These are phyloP conservation scores for Hyposmocoma kahamanoa DNA, from an alignment of 1,140 invertebrate genomes.

Conservation along the genomic window DNA sequence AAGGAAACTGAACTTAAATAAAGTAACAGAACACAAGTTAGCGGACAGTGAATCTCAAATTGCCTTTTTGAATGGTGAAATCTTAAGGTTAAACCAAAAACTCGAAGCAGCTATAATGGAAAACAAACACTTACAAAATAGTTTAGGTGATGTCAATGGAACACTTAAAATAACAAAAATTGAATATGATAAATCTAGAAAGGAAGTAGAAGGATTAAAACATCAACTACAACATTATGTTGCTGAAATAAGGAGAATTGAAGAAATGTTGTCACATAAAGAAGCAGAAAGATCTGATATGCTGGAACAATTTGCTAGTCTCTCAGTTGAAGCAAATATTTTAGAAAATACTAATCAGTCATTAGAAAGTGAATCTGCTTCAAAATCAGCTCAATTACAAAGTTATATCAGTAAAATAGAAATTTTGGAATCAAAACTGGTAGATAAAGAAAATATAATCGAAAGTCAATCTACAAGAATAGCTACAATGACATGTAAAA, in stretches of 20 bases:
- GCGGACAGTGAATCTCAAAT: slow-evolving; percentile 74
- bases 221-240: slow-evolving; percentile 83
- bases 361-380: slow-evolving; percentile 80
- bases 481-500: slow-evolving; percentile 53
- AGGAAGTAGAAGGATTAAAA: slow-evolving; percentile 80
- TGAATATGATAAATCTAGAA: slow-evolving; percentile 77
- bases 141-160: slow-evolving; percentile 71
- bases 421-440: slow-evolving; percentile 50
- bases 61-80: slow-evolving; percentile 67
- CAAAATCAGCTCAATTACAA: slow-evolving; percentile 72
- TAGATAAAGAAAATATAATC: slow-evolving; percentile 59
- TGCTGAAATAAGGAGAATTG: slow-evolving; percentile 79
- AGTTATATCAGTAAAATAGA: slow-evolving; percentile 56
- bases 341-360: slow-evolving; percentile 83
- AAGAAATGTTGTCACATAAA: slow-evolving; percentile 80
- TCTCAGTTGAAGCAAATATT: slow-evolving; percentile 81
- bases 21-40: slow-evolving; percentile 72
- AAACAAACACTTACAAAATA: slow-evolving; percentile 79
- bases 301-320: slow-evolving; percentile 81
- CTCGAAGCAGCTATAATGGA: slow-evolving; percentile 75
- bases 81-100: slow-evolving; percentile 60
- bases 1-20: slow-evolving; percentile 56
- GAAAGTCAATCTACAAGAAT: slow-evolving; percentile 60
- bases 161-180: slow-evolving; percentile 61
- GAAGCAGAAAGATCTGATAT: slow-evolving; percentile 82